Percentiles rank a stretch among this genome's conserved stretches.
Conservation (phyloP, 92 coral and sea anemone genomes). For the Meandrina meandrites region DNA sequence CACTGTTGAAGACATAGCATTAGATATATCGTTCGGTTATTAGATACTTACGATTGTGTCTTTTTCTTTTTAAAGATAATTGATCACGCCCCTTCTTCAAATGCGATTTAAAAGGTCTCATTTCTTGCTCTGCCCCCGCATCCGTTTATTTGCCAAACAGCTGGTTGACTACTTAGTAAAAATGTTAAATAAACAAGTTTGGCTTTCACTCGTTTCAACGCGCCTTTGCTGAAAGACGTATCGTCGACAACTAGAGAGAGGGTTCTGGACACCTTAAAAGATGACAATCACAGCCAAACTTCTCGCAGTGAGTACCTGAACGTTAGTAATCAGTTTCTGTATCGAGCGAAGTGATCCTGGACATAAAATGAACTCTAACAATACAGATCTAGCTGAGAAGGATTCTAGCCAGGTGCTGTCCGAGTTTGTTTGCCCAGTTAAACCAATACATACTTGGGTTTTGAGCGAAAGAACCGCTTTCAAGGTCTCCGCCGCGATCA, state of each 20-base stretch:
- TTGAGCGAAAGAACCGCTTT: constrained; percentile 1
- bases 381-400: too few relatives aligned
- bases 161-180: too few relatives aligned
- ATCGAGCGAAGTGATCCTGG: not conserved
- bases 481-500: not conserved
- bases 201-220: not conserved
- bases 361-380: constrained; percentile 4
- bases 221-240: not conserved
- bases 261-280: not conserved
- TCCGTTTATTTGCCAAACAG: too few relatives aligned
- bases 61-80: too few relatives aligned
- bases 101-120: too few relatives aligned
- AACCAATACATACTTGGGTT: constrained; percentile 1
- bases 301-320: not conserved
- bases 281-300: not conserved
- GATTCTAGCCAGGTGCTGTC: not conserved
- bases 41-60: too few relatives aligned
- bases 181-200: too few relatives aligned
- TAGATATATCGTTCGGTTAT: too few relatives aligned
- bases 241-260: not conserved
- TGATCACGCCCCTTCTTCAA: too few relatives aligned
- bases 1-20: too few relatives aligned
- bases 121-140: too few relatives aligned
- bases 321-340: not conserved
- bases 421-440: not conserved